Percentiles rank a stretch among this genome's conserved stretches.
phyloP scores from a whole-genome alignment of 2,888 invertebrate species.

The Andrena trimmerana region DNA sequence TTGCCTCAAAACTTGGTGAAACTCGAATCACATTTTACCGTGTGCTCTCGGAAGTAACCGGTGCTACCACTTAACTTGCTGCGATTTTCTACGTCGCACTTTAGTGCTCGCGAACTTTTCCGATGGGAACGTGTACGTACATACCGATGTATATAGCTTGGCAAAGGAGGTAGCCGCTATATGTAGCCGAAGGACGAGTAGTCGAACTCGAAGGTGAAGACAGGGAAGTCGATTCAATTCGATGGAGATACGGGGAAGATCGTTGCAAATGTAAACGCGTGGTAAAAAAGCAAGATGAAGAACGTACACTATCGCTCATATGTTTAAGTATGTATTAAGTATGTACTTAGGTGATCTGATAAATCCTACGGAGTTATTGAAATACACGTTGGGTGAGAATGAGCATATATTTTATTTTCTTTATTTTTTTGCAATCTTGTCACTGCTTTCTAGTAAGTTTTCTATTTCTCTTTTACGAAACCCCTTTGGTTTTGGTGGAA shows the following conservation, averaged over 20 bases:
- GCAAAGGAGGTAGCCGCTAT: not conserved
- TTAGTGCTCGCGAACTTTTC: slow-evolving; percentile 16
- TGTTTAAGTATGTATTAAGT: too few relatives aligned
- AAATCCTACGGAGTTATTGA: too few relatives aligned
- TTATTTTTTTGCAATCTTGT: too few relatives aligned
- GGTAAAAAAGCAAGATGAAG: not conserved
- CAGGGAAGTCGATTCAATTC: not conserved
- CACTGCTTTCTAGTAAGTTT: too few relatives aligned
- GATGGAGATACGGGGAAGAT: not conserved
- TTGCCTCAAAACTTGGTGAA: not conserved
- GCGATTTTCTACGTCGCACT: slow-evolving; percentile 21
- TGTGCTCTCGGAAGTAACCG: not conserved
- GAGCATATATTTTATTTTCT: too few relatives aligned
- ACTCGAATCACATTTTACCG: slow-evolving; percentile 27
- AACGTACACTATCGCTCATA: too few relatives aligned
- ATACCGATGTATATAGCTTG: not conserved
- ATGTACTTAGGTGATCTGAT: too few relatives aligned
- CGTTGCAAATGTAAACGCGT: slow-evolving; percentile 6
- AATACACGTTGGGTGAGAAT: too few relatives aligned
- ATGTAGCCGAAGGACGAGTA: not conserved
- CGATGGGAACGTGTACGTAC: not conserved
- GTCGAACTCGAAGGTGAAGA: slow-evolving; percentile 11
- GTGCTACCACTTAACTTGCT: slow-evolving; percentile 6
- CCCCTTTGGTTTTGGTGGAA: too few relatives aligned
- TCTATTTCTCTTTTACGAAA: too few relatives aligned